These are phyloP conservation scores for Rhagium mordax DNA, from an alignment of 2,888 invertebrate species.

Conservation along the genomic window DNA sequence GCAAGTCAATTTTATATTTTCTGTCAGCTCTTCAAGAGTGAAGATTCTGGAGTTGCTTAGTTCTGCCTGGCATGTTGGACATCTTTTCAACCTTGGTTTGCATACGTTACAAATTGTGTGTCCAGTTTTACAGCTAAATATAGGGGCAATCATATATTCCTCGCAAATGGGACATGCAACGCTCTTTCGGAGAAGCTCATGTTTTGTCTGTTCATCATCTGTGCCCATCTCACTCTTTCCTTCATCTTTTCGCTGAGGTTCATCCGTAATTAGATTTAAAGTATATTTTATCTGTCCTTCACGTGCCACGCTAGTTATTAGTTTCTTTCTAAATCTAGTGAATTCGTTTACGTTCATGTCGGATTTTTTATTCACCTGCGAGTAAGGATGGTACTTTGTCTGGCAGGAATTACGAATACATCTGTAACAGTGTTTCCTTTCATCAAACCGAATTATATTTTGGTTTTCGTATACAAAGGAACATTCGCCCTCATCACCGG, in stretches of 20 bases:
- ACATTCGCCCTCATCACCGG: background rate
- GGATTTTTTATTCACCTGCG: background rate
- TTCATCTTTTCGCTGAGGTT: no score
- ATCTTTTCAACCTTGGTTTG: constrained; percentile 45
- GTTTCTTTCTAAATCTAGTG: background rate
- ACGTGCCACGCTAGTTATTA: background rate
- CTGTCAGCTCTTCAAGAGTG: constrained; percentile 41
- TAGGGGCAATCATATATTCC: constrained; percentile 56
- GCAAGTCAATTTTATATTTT: constrained; percentile 41
- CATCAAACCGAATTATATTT: constrained; percentile 21
- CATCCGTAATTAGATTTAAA: no score
- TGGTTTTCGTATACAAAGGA: constrained; percentile 14
- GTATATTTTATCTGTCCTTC: no score
- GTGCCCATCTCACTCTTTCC: background rate
- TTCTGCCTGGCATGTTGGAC: constrained; percentile 48
- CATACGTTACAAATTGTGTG: constrained; percentile 60
- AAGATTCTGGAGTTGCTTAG: constrained; percentile 42
- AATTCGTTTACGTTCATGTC: constrained; percentile 8
- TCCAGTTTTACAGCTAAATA: constrained; percentile 51
- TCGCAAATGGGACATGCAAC: constrained; percentile 57
- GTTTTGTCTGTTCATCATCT: background rate
- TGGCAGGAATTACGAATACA: constrained; percentile 21
- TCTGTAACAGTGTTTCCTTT: constrained; percentile 28
- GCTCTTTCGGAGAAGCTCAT: background rate
- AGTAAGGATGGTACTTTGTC: constrained; percentile 13